A percentile compares a stretch with the other conserved stretches of the same genome.
phyloP scores from a whole-genome alignment of 2,113 vertebrate genomes.

The Oryzias melastigma region DNA sequence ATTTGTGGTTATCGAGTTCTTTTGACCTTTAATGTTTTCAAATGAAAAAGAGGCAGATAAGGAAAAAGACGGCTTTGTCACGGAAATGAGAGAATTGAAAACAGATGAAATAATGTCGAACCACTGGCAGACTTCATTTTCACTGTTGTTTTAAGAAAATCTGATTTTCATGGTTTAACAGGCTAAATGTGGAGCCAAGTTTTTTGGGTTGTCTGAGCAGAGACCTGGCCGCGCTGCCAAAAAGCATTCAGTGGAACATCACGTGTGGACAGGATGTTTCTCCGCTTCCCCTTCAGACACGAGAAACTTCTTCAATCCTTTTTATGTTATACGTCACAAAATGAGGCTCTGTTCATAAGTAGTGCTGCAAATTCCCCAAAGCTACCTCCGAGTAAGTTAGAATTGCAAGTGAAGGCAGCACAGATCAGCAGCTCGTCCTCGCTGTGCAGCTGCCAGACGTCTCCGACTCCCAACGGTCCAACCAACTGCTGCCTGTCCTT shows the following conservation, averaged over 20 bases:
- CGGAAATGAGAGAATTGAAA: conserved; percentile 18
- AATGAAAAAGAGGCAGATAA: conserved; percentile 1
- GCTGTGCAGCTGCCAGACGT: conserved; percentile 43
- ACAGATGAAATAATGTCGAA: conserved; percentile 16
- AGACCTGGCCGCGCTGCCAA: conserved; percentile 9
- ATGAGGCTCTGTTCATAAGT: conserved; percentile 31
- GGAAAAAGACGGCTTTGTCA: background rate
- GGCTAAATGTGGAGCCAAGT: conserved; percentile 2
- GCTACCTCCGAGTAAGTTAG: conserved; percentile 40
- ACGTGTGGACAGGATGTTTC: conserved; percentile 3
- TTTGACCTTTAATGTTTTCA: background rate
- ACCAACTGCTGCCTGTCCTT: conserved; percentile 44
- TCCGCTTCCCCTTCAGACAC: conserved; percentile 7
- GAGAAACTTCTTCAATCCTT: conserved; percentile 19
- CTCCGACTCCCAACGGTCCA: conserved; percentile 39
- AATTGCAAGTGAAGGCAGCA: conserved; percentile 39
- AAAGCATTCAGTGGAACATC: conserved; percentile 21
- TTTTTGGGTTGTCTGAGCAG: background rate
- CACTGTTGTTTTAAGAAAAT: conserved; percentile 28
- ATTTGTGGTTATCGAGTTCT: background rate
- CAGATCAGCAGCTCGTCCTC: conserved; percentile 38
- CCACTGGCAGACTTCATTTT: background rate
- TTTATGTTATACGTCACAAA: conserved; percentile 22
- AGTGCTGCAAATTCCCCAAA: conserved; percentile 33
- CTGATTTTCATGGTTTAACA: conserved; percentile 25